Base-by-base conservation (phyloP, 2,888 invertebrate species). In the Brachylomia viminalis region DNA sequence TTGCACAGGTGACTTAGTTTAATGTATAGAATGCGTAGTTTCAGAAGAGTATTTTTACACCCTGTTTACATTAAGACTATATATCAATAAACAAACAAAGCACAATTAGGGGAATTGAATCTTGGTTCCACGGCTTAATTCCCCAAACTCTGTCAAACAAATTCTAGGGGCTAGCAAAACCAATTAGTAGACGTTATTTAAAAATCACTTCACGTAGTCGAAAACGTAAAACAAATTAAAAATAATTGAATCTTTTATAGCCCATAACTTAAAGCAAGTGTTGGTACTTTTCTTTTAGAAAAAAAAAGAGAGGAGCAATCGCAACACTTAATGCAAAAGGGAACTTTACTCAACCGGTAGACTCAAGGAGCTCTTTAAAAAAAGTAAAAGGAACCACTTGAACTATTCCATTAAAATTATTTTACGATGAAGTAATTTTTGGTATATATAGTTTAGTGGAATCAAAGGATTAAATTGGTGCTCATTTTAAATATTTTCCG, bases 391-490 rank as follows among this genome's bases (percentile, higher is more conserved):
- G 49, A 59, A 68, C 45, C 62, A 52, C 49, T 82, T 54, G 33
- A 78, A 82, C 64, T 64, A 64, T 64, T 78, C 58, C 42, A 6
- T 33, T 56, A 17, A 70, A 82, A 78, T 70, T 56, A 59, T 73
- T 81, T 52, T 58, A 56, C 67, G 58, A 62, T 70, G 54, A 62
- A 70, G 17, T 17, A 38, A 45, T 38, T 64, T 75, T 70, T 67
- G 49, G 30, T 45, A 5, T 23, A 42, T 45, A 5, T 23, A 42
- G 56, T 61, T 69, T 42, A 0, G 11, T 17, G 5, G 1, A 33
- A 45, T 17, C 23, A 20, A n/a, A 2, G 47, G 49, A 62, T 5
- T 77, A 49, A 67, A 4, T 67, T 67, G 38, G 23, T 7, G 15
- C 10, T 45, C n/a, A 42, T 38, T 70, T 20, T 47, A 27, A 61